Conservation (phyloP, 1,140 invertebrate species). For the Laupala kohalensis region DNA sequence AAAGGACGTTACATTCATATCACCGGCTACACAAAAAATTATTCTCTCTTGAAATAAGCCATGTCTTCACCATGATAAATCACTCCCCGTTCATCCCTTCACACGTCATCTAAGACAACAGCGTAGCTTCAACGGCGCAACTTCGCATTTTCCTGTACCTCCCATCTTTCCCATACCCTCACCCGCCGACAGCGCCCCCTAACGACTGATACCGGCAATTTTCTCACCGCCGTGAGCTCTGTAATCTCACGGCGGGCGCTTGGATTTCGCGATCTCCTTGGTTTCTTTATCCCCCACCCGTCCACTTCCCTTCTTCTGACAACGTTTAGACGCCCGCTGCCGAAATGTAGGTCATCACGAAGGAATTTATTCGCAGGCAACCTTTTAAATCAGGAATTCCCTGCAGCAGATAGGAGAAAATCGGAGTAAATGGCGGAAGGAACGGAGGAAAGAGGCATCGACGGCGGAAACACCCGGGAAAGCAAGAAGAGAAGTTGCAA, state of each 20-base stretch:
- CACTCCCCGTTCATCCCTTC: too few species aligned
- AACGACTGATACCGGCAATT: neutral
- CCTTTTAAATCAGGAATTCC: neutral
- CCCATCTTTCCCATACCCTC: too few species aligned
- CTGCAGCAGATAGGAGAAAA: neutral
- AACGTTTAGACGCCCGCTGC: neutral
- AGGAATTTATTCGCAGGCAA: neutral
- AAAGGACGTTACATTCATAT: too few species aligned
- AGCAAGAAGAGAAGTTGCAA: too few species aligned
- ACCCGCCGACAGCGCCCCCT: neutral
- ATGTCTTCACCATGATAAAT: too few species aligned
- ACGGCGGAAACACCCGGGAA: too few species aligned
- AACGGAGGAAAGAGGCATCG: neutral
- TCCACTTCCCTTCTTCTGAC: neutral
- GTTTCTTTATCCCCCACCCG: neutral
- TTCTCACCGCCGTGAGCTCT: neutral
- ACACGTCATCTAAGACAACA: too few species aligned
- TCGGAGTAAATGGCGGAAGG: neutral
- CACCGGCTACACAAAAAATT: too few species aligned
- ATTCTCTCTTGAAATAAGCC: too few species aligned
- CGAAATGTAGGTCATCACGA: neutral
- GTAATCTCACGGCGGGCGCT: neutral
- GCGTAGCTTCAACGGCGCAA: too few species aligned
- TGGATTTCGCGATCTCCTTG: neutral
- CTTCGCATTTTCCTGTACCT: too few species aligned